Percentiles rank a stretch among this genome's conserved stretches.
phyloP scores from a whole-genome alignment of 2,888 invertebrate species.

The Eutolmus rufibarbis region DNA sequence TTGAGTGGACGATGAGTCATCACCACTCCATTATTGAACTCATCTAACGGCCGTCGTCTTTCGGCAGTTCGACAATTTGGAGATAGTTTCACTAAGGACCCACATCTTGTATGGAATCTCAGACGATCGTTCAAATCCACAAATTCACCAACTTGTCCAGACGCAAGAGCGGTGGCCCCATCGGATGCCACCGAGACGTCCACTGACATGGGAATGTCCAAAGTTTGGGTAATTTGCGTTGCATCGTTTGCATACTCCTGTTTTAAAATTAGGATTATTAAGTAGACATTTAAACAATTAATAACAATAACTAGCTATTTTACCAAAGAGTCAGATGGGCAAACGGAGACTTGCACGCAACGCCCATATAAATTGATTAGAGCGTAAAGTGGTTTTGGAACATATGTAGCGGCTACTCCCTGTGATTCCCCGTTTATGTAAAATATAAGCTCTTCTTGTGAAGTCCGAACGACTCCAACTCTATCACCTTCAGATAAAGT shows the following conservation, averaged over 20 bases:
- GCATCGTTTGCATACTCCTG: conserved; percentile 52
- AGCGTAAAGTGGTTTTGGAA: conserved; percentile 78
- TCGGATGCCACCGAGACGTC: conserved; percentile 40
- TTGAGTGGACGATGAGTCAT: conserved; percentile 89
- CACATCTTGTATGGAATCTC: conserved; percentile 87
- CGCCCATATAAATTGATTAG: conserved; percentile 84
- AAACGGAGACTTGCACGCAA: conserved; percentile 77
- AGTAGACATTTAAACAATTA: neutral
- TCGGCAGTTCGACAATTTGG: conserved; percentile 86
- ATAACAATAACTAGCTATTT: neutral
- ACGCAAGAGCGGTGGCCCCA: neutral
- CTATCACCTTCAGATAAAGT: conserved; percentile 82
- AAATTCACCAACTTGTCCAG: conserved; percentile 52
- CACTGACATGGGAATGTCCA: conserved; percentile 60
- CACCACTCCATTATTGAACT: conserved; percentile 95
- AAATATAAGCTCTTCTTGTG: conserved; percentile 83
- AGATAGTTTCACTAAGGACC: conserved; percentile 84
- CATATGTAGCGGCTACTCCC: conserved; percentile 80
- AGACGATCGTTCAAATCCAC: conserved; percentile 69
- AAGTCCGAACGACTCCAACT: conserved; percentile 84
- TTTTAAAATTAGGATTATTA: neutral
- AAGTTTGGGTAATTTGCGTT: conserved; percentile 56
- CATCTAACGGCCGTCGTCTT: conserved; percentile 85
- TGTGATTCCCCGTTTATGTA: conserved; percentile 89
- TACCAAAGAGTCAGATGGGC: conserved; percentile 53